Evolutionary conservation across 2,113 vertebrate species (phyloP).

Genomic region (Sapayoa aenigma): DNA sequence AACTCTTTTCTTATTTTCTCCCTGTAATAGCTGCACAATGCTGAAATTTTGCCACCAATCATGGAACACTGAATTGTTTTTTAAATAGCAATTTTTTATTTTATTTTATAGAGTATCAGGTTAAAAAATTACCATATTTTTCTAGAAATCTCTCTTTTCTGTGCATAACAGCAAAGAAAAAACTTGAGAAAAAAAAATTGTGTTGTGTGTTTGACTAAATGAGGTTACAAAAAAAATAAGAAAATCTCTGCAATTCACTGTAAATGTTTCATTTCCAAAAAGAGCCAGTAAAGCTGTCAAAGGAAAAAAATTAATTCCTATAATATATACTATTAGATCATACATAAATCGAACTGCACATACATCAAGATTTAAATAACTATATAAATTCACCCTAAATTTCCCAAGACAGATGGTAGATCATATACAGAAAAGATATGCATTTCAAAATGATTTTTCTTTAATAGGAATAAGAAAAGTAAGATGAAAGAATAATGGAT

Average conservation of each 20-base stretch:
- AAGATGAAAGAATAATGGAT: not conserved
- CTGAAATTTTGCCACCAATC: conserved; percentile 1
- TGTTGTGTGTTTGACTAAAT: conserved; percentile 24
- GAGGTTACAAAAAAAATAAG: not conserved
- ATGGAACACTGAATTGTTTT: not conserved
- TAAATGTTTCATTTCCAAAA: conserved; percentile 55
- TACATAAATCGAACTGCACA: conserved; percentile 50
- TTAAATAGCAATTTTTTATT: not conserved
- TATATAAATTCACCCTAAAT: conserved; percentile 46
- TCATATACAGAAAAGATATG: conserved; percentile 34
- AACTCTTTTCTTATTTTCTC: not conserved
- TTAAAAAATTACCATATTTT: not conserved
- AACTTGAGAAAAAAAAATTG: conserved; percentile 2
- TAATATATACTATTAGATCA: conserved; percentile 55
- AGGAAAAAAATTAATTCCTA: conserved; percentile 10
- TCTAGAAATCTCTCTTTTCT: not conserved
- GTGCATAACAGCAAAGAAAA: not conserved
- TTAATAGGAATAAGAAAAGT: conserved; percentile 20
- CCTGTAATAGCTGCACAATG: not conserved
- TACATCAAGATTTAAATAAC: conserved; percentile 63
- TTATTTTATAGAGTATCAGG: not conserved
- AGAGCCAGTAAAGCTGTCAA: conserved; percentile 57
- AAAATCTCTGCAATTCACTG: conserved; percentile 18
- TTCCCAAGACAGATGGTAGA: conserved; percentile 57
- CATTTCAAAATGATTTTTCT: conserved; percentile 44